Conservation (phyloP, 2,888 invertebrate genomes). For the Troides helena region DNA sequence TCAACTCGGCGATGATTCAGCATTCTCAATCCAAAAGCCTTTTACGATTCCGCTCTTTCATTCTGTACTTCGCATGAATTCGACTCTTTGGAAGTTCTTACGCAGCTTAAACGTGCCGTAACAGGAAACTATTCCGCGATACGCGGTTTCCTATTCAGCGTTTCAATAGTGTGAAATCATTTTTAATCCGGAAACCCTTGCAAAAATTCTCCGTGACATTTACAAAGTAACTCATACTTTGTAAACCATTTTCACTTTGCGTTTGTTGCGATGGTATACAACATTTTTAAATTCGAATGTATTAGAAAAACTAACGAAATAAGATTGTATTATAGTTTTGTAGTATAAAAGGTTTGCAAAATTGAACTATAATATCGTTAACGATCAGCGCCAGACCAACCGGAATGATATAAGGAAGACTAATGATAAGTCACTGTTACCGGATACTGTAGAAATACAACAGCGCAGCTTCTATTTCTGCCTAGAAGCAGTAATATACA, state of each 20-base stretch:
- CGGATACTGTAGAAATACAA: no score
- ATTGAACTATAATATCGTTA: no score
- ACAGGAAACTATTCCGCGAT: constrained; percentile 40
- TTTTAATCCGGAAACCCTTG: not conserved
- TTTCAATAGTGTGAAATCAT: constrained; percentile 13
- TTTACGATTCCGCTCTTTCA: constrained; percentile 73
- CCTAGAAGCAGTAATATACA: no score
- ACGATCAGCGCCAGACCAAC: no score
- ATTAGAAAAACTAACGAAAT: not conserved
- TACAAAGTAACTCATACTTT: not conserved
- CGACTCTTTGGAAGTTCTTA: constrained; percentile 56
- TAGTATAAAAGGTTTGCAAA: not conserved
- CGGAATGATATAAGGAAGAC: no score
- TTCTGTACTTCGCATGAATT: constrained; percentile 58
- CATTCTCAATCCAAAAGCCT: constrained; percentile 74
- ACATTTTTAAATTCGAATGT: not conserved
- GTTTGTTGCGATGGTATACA: not conserved
- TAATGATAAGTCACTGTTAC: no score
- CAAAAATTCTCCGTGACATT: constrained; percentile 22
- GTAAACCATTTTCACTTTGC: not conserved
- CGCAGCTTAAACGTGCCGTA: constrained; percentile 55
- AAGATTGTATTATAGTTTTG: no score
- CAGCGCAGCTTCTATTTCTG: no score
- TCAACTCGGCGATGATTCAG: constrained; percentile 73
- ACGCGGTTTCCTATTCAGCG: constrained; percentile 30